A percentile compares a stretch with the other conserved stretches of the same genome.
Conservation (phyloP, 2,797 vertebrate species). For the Phoebastria nigripes region DNA sequence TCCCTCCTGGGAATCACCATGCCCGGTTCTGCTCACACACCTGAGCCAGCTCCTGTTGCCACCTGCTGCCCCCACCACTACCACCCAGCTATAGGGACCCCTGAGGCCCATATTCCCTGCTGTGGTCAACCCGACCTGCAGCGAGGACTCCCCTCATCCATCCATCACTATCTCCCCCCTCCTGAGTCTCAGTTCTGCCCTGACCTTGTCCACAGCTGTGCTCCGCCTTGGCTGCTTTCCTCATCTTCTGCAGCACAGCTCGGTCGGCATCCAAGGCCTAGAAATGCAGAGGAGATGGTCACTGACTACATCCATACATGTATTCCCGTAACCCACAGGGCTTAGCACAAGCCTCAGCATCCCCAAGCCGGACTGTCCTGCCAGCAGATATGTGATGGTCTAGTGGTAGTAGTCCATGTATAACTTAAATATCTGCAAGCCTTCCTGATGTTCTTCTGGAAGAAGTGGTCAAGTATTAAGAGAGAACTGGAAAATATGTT, state of each 20-base stretch:
- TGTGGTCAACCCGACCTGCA: not conserved
- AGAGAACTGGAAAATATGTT: not conserved
- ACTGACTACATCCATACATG: not conserved
- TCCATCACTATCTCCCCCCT: not conserved
- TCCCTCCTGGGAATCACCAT: not conserved
- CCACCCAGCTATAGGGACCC: not conserved
- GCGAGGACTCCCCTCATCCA: not conserved
- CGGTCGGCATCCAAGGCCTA: slow-evolving; percentile 82
- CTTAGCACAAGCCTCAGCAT: no score
- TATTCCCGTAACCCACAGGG: not conserved
- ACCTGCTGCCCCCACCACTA: not conserved
- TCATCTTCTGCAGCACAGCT: slow-evolving; percentile 83
- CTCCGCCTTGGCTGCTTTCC: slow-evolving; percentile 83
- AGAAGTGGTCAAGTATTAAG: not conserved
- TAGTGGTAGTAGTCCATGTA: not conserved
- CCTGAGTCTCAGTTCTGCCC: not conserved
- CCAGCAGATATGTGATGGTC: not conserved
- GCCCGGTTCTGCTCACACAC: not conserved
- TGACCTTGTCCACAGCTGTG: slow-evolving; percentile 82
- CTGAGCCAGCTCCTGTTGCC: not conserved
- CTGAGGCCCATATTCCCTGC: not conserved
- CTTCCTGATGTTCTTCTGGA: not conserved
- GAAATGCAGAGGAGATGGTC: slow-evolving; percentile 35
- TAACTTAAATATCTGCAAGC: not conserved
- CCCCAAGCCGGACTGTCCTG: not conserved